Evolutionary conservation across 2,797 vertebrate species (phyloP).

Genomic region (Periparus ater): DNA sequence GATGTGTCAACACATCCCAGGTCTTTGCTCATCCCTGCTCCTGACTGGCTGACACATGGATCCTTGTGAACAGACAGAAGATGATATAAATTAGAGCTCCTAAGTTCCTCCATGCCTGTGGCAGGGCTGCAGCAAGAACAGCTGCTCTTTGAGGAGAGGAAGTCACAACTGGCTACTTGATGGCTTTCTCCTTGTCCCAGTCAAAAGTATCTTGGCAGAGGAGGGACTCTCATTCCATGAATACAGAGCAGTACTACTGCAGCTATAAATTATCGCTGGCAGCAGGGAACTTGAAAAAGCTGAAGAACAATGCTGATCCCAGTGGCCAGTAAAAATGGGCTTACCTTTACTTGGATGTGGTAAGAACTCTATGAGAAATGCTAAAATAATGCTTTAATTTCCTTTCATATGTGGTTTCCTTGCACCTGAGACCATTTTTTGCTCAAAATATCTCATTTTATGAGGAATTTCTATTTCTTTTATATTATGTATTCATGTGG

Average conservation of each 20-base stretch:
- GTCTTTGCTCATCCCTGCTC: not conserved
- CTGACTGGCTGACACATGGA: not conserved
- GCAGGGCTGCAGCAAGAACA: not conserved
- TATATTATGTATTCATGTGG: not conserved
- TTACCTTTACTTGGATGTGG: not conserved
- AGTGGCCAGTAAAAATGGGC: not conserved
- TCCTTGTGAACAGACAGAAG: not conserved
- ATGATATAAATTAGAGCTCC: not conserved
- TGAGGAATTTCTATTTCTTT: not conserved
- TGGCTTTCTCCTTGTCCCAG: not conserved
- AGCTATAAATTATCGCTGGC: accelerated
- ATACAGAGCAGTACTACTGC: not conserved
- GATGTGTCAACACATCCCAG: not conserved
- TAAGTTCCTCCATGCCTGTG: not conserved
- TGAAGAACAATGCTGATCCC: not conserved
- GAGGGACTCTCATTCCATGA: not conserved
- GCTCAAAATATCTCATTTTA: not conserved
- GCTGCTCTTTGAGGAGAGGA: not conserved
- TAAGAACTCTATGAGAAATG: not conserved
- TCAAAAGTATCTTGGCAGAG: not conserved
- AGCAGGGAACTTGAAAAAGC: not conserved
- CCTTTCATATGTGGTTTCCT: not conserved
- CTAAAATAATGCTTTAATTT: not conserved
- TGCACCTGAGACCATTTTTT: not conserved
- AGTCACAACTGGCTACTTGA: not conserved